phyloP scores from a whole-genome alignment of 2,113 vertebrate genomes.

The Lamprotornis superbus region DNA sequence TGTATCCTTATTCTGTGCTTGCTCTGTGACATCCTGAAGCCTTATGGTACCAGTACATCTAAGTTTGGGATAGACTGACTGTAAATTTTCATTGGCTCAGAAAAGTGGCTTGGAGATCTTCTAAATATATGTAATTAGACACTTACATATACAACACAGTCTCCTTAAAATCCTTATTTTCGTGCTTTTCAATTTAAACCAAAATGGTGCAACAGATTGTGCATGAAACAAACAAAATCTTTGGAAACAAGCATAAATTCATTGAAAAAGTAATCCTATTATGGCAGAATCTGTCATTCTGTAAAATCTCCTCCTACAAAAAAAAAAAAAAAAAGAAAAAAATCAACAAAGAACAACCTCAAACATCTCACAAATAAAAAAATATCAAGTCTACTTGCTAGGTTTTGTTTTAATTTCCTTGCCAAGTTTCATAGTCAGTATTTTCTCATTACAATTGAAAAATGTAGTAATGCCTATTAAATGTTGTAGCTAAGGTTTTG shows the following conservation, averaged over 20 bases:
- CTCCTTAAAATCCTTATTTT: neutral
- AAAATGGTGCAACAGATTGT: neutral
- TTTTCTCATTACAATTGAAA: neutral
- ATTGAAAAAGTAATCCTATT: neutral
- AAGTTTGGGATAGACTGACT: neutral
- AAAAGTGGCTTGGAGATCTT: neutral
- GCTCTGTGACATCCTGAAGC: neutral
- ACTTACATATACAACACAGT: accelerated
- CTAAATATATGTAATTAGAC: neutral
- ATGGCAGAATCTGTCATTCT: neutral
- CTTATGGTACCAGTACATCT: neutral
- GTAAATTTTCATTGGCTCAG: neutral
- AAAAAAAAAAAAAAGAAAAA: neutral
- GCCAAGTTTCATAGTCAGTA: neutral
- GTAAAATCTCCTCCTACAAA: accelerated
- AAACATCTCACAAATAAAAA: accelerated
- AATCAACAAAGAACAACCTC: neutral
- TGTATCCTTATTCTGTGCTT: neutral
- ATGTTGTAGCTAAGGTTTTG: neutral
- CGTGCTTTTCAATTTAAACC: neutral
- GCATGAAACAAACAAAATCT: neutral
- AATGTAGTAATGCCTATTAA: neutral
- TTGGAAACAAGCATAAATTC: neutral
- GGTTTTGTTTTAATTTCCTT: neutral
- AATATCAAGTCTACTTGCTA: accelerated